These are phyloP conservation scores for Cryptomyrus ogoouensis DNA, from an alignment of 2,113 vertebrate species.

Conservation along the genomic window DNA sequence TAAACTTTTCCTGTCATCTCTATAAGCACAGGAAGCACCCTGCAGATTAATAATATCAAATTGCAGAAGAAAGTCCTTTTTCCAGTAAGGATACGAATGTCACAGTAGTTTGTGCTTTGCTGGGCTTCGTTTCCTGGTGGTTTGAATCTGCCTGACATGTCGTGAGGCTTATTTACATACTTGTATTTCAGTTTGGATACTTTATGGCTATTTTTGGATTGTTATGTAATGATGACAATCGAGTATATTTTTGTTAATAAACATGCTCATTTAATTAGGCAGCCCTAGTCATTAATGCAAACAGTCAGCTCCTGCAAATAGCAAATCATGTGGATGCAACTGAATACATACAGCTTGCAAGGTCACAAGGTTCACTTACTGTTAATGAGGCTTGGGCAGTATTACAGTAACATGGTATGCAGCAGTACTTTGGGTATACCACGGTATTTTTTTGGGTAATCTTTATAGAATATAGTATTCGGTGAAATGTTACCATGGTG, in stretches of 20 bases:
- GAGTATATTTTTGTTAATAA: neutral
- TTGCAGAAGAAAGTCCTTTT: neutral
- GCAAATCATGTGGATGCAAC: neutral
- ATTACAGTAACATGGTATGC: neutral
- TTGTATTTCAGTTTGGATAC: neutral
- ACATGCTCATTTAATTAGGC: neutral
- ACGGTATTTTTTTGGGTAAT: neutral
- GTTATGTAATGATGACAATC: neutral
- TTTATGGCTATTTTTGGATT: neutral
- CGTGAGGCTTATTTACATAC: neutral
- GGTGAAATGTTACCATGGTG: neutral
- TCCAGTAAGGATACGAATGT: neutral
- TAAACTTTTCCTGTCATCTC: slow-evolving; percentile 31
- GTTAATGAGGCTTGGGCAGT: neutral
- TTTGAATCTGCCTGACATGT: neutral
- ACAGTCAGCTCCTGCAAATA: neutral
- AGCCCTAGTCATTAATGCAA: neutral
- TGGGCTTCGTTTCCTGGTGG: neutral
- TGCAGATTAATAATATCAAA: slow-evolving; percentile 4
- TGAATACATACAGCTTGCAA: neutral
- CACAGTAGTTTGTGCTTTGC: neutral
- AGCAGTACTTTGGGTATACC: neutral
- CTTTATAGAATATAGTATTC: neutral
- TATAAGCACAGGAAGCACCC: slow-evolving; percentile 26
- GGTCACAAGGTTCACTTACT: neutral